Conservation (phyloP, 2,797 vertebrate genomes). For the Cryptoprocta ferox region DNA sequence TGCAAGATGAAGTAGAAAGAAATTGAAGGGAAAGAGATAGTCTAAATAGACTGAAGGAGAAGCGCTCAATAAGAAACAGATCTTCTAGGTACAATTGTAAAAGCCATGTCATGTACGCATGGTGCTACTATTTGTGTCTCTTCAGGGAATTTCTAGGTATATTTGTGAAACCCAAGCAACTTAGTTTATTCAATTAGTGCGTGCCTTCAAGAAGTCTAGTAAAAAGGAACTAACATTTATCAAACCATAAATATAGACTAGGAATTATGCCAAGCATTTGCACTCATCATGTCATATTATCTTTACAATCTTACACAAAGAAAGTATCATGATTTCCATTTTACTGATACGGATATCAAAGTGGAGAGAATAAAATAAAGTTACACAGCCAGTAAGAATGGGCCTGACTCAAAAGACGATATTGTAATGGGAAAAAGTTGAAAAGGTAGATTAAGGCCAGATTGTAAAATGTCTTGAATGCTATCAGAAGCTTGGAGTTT, state of each 20-base stretch:
- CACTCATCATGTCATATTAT: not conserved
- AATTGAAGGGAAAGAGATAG: not conserved
- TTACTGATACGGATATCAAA: not conserved
- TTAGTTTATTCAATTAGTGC: not conserved
- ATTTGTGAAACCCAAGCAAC: not conserved
- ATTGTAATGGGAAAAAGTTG: not conserved
- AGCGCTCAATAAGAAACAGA: not conserved
- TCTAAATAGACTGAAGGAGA: not conserved
- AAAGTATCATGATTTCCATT: not conserved
- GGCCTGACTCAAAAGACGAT: not conserved
- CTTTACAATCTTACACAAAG: not conserved
- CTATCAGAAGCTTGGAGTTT: not conserved
- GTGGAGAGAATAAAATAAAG: not conserved
- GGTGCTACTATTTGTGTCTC: not conserved
- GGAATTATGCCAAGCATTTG: not conserved
- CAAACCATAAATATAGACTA: not conserved
- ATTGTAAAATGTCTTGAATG: not conserved
- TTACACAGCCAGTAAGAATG: not conserved
- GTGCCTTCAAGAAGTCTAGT: not conserved
- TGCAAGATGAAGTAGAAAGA: not conserved
- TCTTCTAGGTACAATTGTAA: not conserved
- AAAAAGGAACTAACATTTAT: not conserved
- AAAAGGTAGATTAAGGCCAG: not conserved
- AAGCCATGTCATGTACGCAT: accelerated
- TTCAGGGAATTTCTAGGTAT: not conserved